Evolutionary conservation across 2,888 invertebrate species (phyloP), one percentile per base, ranked within the genome.

Genomic region (Trissolcus brochymenae): DNA sequence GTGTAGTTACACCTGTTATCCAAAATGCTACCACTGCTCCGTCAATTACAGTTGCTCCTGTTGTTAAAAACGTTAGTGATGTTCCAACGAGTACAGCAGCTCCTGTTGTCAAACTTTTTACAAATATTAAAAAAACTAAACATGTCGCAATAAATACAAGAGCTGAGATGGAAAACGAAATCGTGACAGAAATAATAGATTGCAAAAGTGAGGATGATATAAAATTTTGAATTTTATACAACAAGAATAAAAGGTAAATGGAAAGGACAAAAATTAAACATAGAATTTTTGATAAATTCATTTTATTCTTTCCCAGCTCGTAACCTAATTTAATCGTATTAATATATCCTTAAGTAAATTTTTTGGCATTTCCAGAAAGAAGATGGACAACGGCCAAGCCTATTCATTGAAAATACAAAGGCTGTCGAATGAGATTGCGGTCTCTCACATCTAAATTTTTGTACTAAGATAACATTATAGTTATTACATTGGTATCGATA

Each of bases 341-440:
- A 73, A 65, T 65, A 60, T 64, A 54, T 71, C 56, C 55, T 65
- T 62, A 76, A 55, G 66, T 62, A 65, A 46, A 64, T 6, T 81
- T 75, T 80, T 71, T 79, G 78, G 71, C 66, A 64, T 81, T 88
- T 87, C 78, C 83, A 88, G 88, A 87, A 85, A 88, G 88, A 89
- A 88, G 87, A 74, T 89, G 80, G 88, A 87, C 83, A 86, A 84
- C 81, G 83, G 84, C 82, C 88, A 88, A 84, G 87, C 87, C 86
- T 88, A 88, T 87, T 87, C 84, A 84, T 82, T 83, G 84, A 85
- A 86, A 85, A 85, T 84, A 85, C 84, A 85, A 82, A 85, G 87
- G 86, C 84, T 87, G 87, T 46, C 86, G 86, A 85, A 88, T 87
- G 87, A 87, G 87, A 88, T 35, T 87, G 87, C 88, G 87, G 88